A percentile compares a stretch with the other conserved stretches of the same genome.
Evolutionary conservation across 1,140 invertebrate species (phyloP).

Genomic region (Thrips palmi): DNA sequence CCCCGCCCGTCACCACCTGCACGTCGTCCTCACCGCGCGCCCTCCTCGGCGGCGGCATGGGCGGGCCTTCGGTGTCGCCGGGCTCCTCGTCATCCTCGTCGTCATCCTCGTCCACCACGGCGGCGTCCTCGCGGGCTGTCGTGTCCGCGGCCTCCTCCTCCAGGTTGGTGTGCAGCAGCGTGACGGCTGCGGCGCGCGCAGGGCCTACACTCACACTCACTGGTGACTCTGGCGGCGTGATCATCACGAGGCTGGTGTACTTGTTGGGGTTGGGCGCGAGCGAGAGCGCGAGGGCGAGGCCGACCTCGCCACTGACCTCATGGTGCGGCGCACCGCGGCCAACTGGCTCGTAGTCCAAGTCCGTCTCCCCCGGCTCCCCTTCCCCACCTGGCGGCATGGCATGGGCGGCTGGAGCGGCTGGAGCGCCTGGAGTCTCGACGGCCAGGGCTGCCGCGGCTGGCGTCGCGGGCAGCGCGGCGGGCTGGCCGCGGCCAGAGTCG

Average conservation of each 20-base stretch:
- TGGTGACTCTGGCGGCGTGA: slow-evolving; percentile 34
- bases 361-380: too few species aligned
- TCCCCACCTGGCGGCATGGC: too few species aligned
- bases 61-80: slow-evolving; percentile 22
- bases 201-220: slow-evolving; percentile 4
- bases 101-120: slow-evolving; percentile 16
- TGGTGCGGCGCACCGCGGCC: slow-evolving; percentile 24
- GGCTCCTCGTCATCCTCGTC: slow-evolving; percentile 8
- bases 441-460: too few species aligned
- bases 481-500: too few species aligned
- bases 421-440: too few species aligned
- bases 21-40: slow-evolving; percentile 25
- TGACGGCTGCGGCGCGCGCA: slow-evolving; percentile 27
- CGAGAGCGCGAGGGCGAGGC: slow-evolving; percentile 14
- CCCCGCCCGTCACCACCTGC: slow-evolving; percentile 38
- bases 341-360: slow-evolving; percentile 26
- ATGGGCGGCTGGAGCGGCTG: too few species aligned
- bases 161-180: too few species aligned
- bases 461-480: too few species aligned
- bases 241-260: slow-evolving; percentile 72
- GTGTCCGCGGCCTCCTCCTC: slow-evolving; percentile 51
- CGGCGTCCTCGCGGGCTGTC: slow-evolving; percentile 31
- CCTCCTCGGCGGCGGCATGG: slow-evolving; percentile 17
- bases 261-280: slow-evolving; percentile 35
- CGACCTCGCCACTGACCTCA: slow-evolving; percentile 23